Evolutionary conservation across 1,140 invertebrate genomes (phyloP).

Genomic region (Orius insidiosus): DNA sequence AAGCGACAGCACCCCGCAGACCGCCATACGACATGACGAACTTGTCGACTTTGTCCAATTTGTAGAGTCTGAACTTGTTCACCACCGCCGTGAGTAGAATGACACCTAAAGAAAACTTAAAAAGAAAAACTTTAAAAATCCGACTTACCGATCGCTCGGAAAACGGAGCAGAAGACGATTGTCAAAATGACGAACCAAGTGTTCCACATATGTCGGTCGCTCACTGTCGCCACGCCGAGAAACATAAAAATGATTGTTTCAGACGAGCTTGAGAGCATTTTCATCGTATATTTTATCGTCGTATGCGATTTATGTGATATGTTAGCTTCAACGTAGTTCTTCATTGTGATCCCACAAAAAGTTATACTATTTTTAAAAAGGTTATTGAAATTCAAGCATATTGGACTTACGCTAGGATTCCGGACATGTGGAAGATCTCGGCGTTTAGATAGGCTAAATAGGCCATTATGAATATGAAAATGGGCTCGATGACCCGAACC

Average conservation of each 20-base stretch:
- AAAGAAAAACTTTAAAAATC: conserved; percentile 1
- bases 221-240: conserved; percentile 89
- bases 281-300: conserved; percentile 95
- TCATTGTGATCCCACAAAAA: conserved; percentile 97
- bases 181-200: conserved; percentile 86
- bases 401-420: conserved; percentile 93
- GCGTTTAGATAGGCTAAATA: conserved; percentile 93
- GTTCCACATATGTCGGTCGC: conserved; percentile 88
- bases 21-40: conserved; percentile 99
- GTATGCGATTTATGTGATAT: conserved; percentile 96
- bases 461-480: conserved; percentile 98
- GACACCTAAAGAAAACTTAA: conserved; percentile 48
- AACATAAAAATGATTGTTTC: conserved; percentile 99
- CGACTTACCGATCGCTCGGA: conserved; percentile 75
- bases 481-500: conserved; percentile 92
- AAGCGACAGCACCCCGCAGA: conserved; percentile 93
- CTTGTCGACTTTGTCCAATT: conserved; percentile 85
- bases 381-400: too few species aligned
- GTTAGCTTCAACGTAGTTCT: conserved; percentile 96
- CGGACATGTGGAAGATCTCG: conserved; percentile 96
- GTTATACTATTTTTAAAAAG: conserved; percentile 75
- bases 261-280: conserved; percentile 90
- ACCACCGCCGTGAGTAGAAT: conserved; percentile 75
- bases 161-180: conserved; percentile 86
- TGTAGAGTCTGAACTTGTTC: conserved; percentile 81